phyloP scores from a whole-genome alignment of 2,888 invertebrate species.

The Bellardia bayeri region DNA sequence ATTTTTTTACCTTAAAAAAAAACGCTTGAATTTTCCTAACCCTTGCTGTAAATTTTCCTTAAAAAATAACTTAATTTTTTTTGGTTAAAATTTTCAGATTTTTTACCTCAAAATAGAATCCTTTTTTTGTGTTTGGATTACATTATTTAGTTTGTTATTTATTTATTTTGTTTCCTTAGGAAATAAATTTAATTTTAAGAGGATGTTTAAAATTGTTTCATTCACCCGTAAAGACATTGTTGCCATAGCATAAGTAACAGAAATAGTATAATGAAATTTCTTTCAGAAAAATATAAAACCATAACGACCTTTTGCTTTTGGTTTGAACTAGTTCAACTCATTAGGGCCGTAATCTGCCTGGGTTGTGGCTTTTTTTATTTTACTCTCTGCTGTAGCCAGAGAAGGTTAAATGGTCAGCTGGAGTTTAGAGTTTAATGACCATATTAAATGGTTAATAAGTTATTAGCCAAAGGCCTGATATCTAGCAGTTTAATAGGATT shows the following conservation, averaged over 20 bases:
- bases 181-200: conserved; percentile 51
- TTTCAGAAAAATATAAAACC: conserved; percentile 44
- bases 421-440: conserved; percentile 52
- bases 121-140: conserved; percentile 55
- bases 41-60: conserved; percentile 62
- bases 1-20: not conserved
- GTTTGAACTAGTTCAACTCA: conserved; percentile 57
- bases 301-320: conserved; percentile 62
- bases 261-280: not conserved
- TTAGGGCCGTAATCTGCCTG: conserved; percentile 48
- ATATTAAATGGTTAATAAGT: conserved; percentile 47
- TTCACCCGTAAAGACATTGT: conserved; percentile 74
- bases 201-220: conserved; percentile 41
- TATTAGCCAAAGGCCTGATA: no score
- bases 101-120: conserved; percentile 79
- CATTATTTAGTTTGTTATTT: conserved; percentile 38
- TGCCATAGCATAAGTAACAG: conserved; percentile 52
- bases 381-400: not conserved
- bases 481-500: no score
- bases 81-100: conserved; percentile 78
- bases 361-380: conserved; percentile 10
- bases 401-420: conserved; percentile 67
- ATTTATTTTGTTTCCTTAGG: conserved; percentile 47
- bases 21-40: conserved; percentile 53
- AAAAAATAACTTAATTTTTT: conserved; percentile 69